These are phyloP conservation scores for Myxocyprinus asiaticus DNA, from an alignment of 2,113 vertebrate species.

Conservation along the genomic window DNA sequence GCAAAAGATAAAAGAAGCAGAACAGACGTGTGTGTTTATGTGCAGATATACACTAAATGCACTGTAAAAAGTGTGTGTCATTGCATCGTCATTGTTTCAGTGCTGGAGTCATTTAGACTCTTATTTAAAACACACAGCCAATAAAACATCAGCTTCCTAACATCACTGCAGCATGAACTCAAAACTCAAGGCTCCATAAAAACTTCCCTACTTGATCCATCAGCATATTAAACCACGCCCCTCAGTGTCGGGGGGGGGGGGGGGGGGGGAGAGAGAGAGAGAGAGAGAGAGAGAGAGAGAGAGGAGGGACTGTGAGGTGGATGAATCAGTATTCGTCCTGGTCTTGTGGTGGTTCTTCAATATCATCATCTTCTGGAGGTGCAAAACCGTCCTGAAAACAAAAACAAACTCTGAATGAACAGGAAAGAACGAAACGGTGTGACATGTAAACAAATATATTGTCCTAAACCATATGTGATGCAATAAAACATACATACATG, in stretches of 20 bases:
- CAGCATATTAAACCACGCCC: background rate
- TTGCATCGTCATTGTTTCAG: background rate
- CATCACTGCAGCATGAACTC: background rate
- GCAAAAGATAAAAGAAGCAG: no score
- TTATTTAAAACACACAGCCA: background rate
- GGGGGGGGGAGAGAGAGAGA: constrained; percentile 54
- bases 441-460: no score
- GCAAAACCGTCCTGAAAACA: constrained; percentile 74
- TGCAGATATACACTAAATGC: no score
- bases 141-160: background rate
- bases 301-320: constrained; percentile 26
- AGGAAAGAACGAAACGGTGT: no score
- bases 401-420: background rate
- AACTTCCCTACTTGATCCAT: background rate
- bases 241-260: constrained; percentile 25
- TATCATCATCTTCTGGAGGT: constrained; percentile 85
- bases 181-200: background rate
- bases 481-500: no score
- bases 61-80: background rate
- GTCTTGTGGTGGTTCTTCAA: constrained; percentile 82
- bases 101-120: background rate
- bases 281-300: background rate
- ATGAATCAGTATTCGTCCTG: constrained; percentile 86
- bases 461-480: no score
- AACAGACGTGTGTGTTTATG: background rate